Evolutionary conservation across 2,113 vertebrate genomes (phyloP), one percentile per base, ranked within the genome.

Genomic region (Leptodactylus fuscus): DNA sequence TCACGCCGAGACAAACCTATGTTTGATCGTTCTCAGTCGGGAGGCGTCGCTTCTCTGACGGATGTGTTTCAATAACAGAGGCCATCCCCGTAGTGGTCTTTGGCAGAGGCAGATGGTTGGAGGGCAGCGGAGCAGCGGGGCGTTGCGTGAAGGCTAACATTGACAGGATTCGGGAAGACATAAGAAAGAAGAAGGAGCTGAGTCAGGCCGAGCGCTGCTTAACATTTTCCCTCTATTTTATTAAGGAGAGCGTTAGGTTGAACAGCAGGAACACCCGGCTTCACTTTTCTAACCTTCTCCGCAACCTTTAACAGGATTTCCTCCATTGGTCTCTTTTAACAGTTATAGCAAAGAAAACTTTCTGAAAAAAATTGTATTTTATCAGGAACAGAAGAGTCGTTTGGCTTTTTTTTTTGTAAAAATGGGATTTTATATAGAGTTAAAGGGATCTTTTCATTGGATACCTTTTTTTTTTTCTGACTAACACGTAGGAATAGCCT

Each of bases 71-170:
- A 13, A 88, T 79, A 81, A 62, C 49, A 5, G 0, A 88, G 88
- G 87, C 87, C 0, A 41, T 67, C 69, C 86, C 2, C 1, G 73
- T 15, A 0, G 87, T 36, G 76, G 74, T 20, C 32, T 51, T 15
- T 75, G 83, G 77, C 0, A 0, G 69, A 3, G 49, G 87, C 91
- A 87, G 88, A 58, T 67, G 89, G 88, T 87, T 55, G 27, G 82
- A 85, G 89, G 87, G 55, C 1, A 46, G 32, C 46, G 1, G 32
- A 48, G 36, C 49, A 49, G 70, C 36, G 4, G 24, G 81, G 62
- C 38, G 20, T 62, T 48, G 34, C n/a, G 12, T 65, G 79, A 67
- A 58, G 38, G 60, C 46, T 78, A 51, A 67, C 86, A 58, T 60
- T 78, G 73, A 77, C 73, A 51, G 55, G 27, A 67, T 60, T 84